Base-by-base conservation (phyloP, 2,113 vertebrate species). In the Ancistrus triradiatus region DNA sequence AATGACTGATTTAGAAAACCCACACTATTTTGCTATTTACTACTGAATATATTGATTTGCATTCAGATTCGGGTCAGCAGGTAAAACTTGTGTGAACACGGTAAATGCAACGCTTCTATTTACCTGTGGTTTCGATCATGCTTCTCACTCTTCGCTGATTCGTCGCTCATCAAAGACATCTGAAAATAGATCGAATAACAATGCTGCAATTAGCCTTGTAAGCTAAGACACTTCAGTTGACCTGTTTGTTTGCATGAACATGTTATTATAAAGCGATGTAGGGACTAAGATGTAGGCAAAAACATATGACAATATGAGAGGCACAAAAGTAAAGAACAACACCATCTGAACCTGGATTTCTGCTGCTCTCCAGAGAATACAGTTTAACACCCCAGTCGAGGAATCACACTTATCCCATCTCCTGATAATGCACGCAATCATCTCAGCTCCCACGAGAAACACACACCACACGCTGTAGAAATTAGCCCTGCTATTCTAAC, bases 81-180 rank as follows among this genome's bases (percentile, higher is more conserved):
- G 35, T 11, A 9, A 49, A 27, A 21, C 10, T 7, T 18, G 51
- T 21, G 14, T 17, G 17, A 8, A n/a, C n/a, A n/a, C n/a, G n/a
- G n/a, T 15, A 55, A 59, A 40, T 8, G 15, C 21, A 48, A 42
- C 27, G 22, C 4, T 6, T 14, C 1, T 24, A 81, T 85, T 86
- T 70, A 90, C 88, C 87, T 68, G 88, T 86, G 59, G 85, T 84
- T 82, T 90, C 88, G 57, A 90, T 90, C 88, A 90, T 90, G 56
- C 73, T 43, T 50, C 8, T 62, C 35, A 21, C 8, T 22, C 22
- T 28, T 35, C 31, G 28, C 9, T 37, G 13, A 59, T 27, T 46
- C 25, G 27, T 43, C 25, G 10, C 19, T n/a, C 22, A 37, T 22
- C 35, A 48, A 50, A 37, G 9, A 73, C 63, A 61, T 78, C 87